These are phyloP conservation scores for Xiphophorus maculatus DNA, from an alignment of 2,113 vertebrate species.

Conservation along the genomic window DNA sequence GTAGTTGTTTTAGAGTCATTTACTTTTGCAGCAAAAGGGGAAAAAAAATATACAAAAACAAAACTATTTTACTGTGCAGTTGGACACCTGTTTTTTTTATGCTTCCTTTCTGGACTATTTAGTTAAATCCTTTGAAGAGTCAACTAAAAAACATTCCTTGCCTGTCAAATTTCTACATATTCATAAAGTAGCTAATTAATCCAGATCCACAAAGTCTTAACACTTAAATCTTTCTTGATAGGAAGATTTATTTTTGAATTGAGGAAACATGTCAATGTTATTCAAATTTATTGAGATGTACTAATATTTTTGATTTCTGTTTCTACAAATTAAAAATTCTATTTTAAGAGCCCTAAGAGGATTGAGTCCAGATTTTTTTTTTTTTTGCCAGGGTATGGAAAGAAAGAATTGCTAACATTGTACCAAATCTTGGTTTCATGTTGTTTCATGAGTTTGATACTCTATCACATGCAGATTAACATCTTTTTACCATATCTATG, in stretches of 20 bases:
- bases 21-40: not conserved
- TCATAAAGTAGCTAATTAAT: not conserved
- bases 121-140: too few species aligned
- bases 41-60: too few species aligned
- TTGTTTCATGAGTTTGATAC: not conserved
- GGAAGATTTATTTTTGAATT: not conserved
- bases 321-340: too few species aligned
- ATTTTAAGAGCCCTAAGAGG: too few species aligned
- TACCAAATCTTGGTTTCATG: not conserved
- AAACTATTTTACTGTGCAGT: too few species aligned
- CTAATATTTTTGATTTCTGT: too few species aligned
- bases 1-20: not conserved
- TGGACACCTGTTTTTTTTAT: too few species aligned
- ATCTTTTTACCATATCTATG: not conserved
- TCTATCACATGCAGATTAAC: not conserved
- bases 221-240: not conserved
- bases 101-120: too few species aligned
- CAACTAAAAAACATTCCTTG: not conserved
- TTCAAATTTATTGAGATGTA: too few species aligned
- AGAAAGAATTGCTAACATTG: not conserved
- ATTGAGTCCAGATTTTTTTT: too few species aligned
- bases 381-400: too few species aligned
- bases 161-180: not conserved
- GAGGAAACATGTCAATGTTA: too few species aligned
- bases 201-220: not conserved